These are phyloP conservation scores for Nomada fucata DNA, from an alignment of 2,888 invertebrate species.

Conservation along the genomic window DNA sequence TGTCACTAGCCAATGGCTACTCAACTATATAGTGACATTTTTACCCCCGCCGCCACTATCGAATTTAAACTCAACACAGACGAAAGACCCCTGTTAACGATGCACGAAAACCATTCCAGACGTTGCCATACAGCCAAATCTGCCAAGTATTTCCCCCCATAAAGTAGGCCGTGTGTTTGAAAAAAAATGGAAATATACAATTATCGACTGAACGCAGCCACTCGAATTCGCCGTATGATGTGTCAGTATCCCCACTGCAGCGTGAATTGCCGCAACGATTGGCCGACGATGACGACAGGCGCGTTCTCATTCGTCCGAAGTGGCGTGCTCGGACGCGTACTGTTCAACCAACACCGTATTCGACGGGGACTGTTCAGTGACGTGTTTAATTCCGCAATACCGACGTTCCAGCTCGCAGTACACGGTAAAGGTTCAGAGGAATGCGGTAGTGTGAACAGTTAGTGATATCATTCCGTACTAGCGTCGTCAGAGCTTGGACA, in stretches of 20 bases:
- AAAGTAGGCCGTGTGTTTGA: background rate
- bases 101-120: no score
- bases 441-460: slow-evolving; percentile 9
- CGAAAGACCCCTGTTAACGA: background rate
- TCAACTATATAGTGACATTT: slow-evolving; percentile 7
- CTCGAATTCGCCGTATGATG: slow-evolving; percentile 53
- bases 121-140: no score
- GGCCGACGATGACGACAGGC: slow-evolving; percentile 63
- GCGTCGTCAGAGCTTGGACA: background rate
- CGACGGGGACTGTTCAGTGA: slow-evolving; percentile 59
- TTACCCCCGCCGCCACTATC: no score
- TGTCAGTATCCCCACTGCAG: slow-evolving; percentile 30
- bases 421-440: slow-evolving; percentile 44
- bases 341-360: slow-evolving; percentile 7
- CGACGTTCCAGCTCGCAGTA: slow-evolving; percentile 65
- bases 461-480: background rate
- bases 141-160: no score
- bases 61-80: background rate
- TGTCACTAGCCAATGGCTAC: background rate
- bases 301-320: slow-evolving; percentile 62
- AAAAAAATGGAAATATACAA: slow-evolving; percentile 10
- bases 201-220: slow-evolving; percentile 35
- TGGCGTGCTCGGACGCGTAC: slow-evolving; percentile 58
- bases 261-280: slow-evolving; percentile 57
- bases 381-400: slow-evolving; percentile 63